Base-by-base conservation (phyloP, 2,113 vertebrate genomes). In the Columbina picui region DNA sequence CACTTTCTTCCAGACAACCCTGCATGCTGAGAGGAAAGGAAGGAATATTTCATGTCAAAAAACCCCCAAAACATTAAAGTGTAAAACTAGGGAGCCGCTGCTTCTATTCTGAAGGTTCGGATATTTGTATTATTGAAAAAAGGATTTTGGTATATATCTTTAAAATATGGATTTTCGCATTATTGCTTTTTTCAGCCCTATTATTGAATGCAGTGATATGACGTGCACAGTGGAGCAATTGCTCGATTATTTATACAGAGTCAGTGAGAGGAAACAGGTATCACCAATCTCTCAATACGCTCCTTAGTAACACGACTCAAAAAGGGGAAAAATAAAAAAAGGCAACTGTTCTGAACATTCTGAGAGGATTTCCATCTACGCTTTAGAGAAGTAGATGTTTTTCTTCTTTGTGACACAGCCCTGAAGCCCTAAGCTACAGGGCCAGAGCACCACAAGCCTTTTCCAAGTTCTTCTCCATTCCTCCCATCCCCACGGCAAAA, bases 41-140 rank as follows among this genome's bases (percentile, higher is more conserved):
- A 96, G 68, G 68, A 94, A 90, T 96, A 92, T 94, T 94, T 96
- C 71, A 92, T 32, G 45, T 81, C 52, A 79, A 26, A 39, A 67
- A 11, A 2, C 5, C 4, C 52, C 43, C 43, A 45, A 10, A 65
- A 85, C 78, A 81, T 84, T 84, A 32, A 89, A 96, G 80, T 34
- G 60, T 23, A 50, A 74, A 74, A 84, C 25, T 55, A 64, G 38
- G 68, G 92, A 84, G 22, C 34, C 67, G 20, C 67, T 96, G 32
- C 59, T 90, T 74, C 53, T 73, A 23, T 76, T 88, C 36, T 9
- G 59, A 84, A 84, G 59, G 74, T 22, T 86, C 32, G 27, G 19
- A 50, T 73, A 73, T 23, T 71, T 36, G 29, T 23, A 79, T 61
- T 86, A 77, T 77, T 90, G 45, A 83, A 86, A 84, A 92, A 88